A percentile compares a stretch with the other conserved stretches of the same genome.
These are phyloP conservation scores for Congeria kusceri DNA, from an alignment of 2,888 invertebrate species.

Conservation along the genomic window DNA sequence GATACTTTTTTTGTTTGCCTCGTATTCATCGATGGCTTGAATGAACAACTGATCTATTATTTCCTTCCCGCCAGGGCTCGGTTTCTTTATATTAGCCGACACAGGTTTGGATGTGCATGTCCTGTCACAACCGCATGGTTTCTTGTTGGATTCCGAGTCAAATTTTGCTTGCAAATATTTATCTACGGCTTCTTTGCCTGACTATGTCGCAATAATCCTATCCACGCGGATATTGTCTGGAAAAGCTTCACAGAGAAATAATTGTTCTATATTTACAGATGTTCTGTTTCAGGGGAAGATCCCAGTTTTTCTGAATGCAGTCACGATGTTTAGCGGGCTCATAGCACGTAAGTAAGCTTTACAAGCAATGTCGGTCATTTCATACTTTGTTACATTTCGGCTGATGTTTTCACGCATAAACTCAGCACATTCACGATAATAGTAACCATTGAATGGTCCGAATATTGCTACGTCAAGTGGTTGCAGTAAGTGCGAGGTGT, in stretches of 20 bases:
- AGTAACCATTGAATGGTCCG: constrained; percentile 4
- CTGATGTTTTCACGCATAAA: constrained; percentile 2
- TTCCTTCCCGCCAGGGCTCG: too few species aligned
- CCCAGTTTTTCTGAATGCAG: constrained; percentile 7
- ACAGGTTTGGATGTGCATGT: too few species aligned
- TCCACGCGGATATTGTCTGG: neutral
- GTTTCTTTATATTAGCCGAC: too few species aligned
- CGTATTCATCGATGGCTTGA: too few species aligned
- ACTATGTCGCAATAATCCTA: neutral
- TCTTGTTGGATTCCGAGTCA: too few species aligned
- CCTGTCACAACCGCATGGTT: too few species aligned
- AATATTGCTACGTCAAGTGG: constrained; percentile 12
- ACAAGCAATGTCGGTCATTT: constrained; percentile 14
- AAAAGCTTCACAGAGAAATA: constrained; percentile 17
- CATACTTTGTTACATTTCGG: neutral
- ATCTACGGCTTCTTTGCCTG: constrained; percentile 14
- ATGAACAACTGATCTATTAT: too few species aligned
- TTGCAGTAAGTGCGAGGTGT: constrained; percentile 21
- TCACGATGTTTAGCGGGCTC: neutral
- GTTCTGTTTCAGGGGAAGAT: constrained; percentile 3
- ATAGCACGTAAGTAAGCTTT: constrained; percentile 10
- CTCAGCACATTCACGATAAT: constrained; percentile 8
- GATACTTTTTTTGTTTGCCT: too few species aligned
- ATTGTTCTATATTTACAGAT: neutral
- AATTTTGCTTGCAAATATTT: neutral